Evolutionary conservation across 1,140 invertebrate genomes (phyloP), one percentile per base, ranked within the genome.

Genomic region (Aphelenchoides besseyi): DNA sequence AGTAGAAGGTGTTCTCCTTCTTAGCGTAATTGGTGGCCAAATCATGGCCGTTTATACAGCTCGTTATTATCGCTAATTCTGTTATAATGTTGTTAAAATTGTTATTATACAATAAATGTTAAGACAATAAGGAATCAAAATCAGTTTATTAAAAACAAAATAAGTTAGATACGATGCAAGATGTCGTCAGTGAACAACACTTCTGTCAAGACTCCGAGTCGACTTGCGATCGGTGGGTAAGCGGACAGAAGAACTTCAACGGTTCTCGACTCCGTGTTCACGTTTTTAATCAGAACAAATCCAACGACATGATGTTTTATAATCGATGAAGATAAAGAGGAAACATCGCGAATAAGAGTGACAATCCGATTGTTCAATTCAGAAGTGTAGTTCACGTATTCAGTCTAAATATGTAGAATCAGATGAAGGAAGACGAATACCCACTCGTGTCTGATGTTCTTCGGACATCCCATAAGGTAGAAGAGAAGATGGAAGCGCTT

Each of bases 381-480:
- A 18, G 59, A 8, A 28, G 59, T 68, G 2, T 67, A 68, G 16
- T 23, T 12, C 8, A 68, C 48, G 2, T 12, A 12, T 2, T 67
- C 66, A 23, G 64, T 29, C 30, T 63, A 33, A 28, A 59, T 16
- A 18, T 23, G 55, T 12, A 23, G 12, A 48, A 48, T 48, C 41
- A 48, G 41, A 48, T 16, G 41, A 48, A 48, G 12, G 23, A 48
- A 48, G 41, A 48, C 12, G 23, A 23, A 23, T 48, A 48, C 41
- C 23, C 18, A 59, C 63, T 33, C 30, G 69, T 28, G 70, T 71
- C 55, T 67, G 63, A 52, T 69, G 74, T 26, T 78, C 79, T 52
- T 77, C 79, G 3, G 74, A 9, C 72, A 78, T 77, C 33, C 76
- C 76, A 61, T 66, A 68, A 8, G 76, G 76, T 16, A 78, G 35